Percentiles rank a stretch among this genome's conserved stretches.
phyloP scores from a whole-genome alignment of 2,113 vertebrate genomes.

The Jacana jacana region DNA sequence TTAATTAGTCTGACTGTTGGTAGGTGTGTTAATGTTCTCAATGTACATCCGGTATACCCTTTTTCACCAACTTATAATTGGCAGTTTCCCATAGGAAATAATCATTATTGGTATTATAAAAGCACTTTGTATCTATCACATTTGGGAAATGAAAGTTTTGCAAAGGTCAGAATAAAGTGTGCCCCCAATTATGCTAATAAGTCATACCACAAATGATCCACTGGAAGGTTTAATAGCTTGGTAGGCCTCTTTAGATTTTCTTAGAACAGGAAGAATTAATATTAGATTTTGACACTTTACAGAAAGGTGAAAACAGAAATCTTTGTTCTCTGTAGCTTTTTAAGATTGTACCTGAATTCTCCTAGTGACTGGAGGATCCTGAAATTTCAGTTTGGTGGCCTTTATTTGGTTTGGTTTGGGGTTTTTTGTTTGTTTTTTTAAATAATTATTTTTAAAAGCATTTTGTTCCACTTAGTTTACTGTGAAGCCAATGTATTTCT shows the following conservation, averaged over 20 bases:
- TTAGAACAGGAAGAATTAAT: conserved; percentile 19
- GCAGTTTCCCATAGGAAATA: conserved; percentile 77
- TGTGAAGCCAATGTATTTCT: not conserved
- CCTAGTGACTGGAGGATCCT: not conserved
- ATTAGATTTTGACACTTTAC: not conserved
- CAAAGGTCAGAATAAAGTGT: conserved; percentile 86
- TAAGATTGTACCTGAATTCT: not conserved
- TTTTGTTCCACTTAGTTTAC: conserved; percentile 39
- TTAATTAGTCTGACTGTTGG: conserved; percentile 53
- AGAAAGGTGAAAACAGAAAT: not conserved
- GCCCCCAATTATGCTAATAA: conserved; percentile 94
- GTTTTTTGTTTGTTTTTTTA: not conserved
- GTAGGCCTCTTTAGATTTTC: conserved; percentile 57
- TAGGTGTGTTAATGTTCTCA: conserved; percentile 54
- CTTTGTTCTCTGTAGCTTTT: not conserved
- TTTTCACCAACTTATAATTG: conserved; percentile 77
- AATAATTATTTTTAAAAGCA: not conserved
- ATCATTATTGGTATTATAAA: conserved; percentile 76
- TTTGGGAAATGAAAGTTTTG: conserved; percentile 84
- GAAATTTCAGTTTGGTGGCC: not conserved
- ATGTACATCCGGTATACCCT: conserved; percentile 54
- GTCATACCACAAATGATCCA: conserved; percentile 84
- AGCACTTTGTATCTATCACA: conserved; percentile 78
- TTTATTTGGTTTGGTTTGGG: not conserved
- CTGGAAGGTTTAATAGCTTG: conserved; percentile 78